phyloP scores from a whole-genome alignment of 2,888 invertebrate species.

The Melikaiella ostensackeni region DNA sequence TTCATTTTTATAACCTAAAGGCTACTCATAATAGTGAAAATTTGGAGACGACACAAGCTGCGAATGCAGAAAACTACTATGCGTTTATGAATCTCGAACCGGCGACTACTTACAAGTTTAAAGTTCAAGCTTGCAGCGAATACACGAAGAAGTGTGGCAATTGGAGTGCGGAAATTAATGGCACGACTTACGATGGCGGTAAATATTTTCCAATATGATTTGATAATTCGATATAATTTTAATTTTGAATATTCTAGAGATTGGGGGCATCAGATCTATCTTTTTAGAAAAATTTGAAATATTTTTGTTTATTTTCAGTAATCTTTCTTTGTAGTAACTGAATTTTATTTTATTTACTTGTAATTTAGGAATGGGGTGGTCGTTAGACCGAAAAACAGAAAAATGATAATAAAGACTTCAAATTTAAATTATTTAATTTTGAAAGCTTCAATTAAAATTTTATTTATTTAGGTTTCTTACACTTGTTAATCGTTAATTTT shows the following conservation, averaged over 20 bases:
- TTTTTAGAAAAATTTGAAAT: too few species aligned
- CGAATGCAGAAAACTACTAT: conserved; percentile 78
- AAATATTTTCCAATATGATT: conserved; percentile 30
- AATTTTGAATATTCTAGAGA: not conserved
- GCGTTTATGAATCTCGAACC: conserved; percentile 89
- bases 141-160: conserved; percentile 87
- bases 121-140: conserved; percentile 89
- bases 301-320: too few species aligned
- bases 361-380: too few species aligned
- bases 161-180: conserved; percentile 88
- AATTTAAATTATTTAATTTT: too few species aligned
- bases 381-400: too few species aligned
- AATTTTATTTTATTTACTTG: too few species aligned
- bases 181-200: conserved; percentile 89
- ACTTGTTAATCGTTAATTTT: too few species aligned
- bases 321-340: too few species aligned
- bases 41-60: conserved; percentile 81
- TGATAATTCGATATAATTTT: conserved; percentile 7
- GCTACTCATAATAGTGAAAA: conserved; percentile 78
- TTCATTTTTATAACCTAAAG: conserved; percentile 87
- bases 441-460: too few species aligned
- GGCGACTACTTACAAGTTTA: conserved; percentile 89
- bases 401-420: too few species aligned
- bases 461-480: too few species aligned
- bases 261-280: too few species aligned